Conservation (phyloP, 2,113 vertebrate genomes). For the Rhombomys opimus region DNA sequence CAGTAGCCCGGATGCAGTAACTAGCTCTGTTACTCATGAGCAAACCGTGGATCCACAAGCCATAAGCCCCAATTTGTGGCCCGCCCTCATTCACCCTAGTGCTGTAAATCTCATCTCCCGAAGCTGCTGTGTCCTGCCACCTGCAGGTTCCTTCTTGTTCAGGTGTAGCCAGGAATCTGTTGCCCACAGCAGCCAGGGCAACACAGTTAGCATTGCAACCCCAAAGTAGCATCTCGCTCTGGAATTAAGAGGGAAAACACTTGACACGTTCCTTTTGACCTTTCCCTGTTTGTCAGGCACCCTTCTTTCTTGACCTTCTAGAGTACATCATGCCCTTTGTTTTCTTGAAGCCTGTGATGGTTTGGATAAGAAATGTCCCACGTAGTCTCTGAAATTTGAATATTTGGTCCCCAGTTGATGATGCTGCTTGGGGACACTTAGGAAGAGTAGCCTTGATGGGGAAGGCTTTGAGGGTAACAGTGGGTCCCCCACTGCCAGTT, state of each 20-base stretch:
- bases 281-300: background rate
- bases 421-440: background rate
- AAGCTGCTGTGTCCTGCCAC: background rate
- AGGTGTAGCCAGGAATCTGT: background rate
- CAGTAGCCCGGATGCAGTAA: background rate
- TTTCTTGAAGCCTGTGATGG: background rate
- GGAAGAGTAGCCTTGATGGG: background rate
- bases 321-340: background rate
- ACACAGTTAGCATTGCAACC: background rate
- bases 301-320: background rate
- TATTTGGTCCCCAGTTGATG: background rate
- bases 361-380: background rate
- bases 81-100: too few species aligned
- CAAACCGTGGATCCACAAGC: too few species aligned
- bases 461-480: background rate
- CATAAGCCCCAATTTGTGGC: background rate
- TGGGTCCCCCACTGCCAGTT: too few species aligned
- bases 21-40: background rate
- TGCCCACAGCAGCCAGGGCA: background rate
- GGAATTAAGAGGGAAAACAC: background rate
- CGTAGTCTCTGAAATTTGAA: background rate
- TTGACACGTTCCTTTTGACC: fast-evolving
- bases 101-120: background rate
- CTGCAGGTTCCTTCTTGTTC: background rate
- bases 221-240: background rate